Percentiles rank a stretch among this genome's conserved stretches.
Conservation (phyloP, 2,113 vertebrate genomes). For the Tamias sibiricus region DNA sequence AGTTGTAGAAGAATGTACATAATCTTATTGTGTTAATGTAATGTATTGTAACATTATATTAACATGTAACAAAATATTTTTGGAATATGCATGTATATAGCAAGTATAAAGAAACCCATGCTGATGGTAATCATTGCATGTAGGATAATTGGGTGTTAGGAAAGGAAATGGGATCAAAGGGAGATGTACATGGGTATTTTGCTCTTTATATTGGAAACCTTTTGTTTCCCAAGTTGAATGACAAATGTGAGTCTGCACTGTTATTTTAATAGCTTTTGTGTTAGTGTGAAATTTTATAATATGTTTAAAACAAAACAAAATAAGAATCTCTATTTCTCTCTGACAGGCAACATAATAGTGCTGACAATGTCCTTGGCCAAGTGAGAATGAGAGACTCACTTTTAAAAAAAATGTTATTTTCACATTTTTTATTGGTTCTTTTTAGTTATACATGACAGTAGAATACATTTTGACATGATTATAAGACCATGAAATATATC, state of each 20-base stretch:
- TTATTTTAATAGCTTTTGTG: not conserved
- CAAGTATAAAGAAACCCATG: not conserved
- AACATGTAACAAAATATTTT: not conserved
- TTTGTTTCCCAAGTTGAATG: not conserved
- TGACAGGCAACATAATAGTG: not conserved
- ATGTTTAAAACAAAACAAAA: not conserved
- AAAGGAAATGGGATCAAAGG: not conserved
- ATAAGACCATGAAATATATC: no score
- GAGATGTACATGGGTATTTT: not conserved
- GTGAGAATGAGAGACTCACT: not conserved
- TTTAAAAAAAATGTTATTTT: not conserved
- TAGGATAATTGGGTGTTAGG: not conserved
- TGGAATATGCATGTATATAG: not conserved
- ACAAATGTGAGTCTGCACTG: not conserved
- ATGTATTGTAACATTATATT: not conserved
- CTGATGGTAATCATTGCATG: not conserved
- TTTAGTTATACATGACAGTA: no score
- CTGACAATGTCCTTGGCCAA: not conserved
- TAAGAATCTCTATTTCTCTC: not conserved
- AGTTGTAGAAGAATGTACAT: not conserved
- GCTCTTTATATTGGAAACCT: not conserved
- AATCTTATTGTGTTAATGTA: not conserved
- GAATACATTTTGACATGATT: no score
- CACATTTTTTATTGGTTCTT: no score
- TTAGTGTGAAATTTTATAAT: conserved; percentile 35